These are phyloP conservation scores for Spilarctia lutea DNA, from an alignment of 2,888 invertebrate species.

Conservation along the genomic window DNA sequence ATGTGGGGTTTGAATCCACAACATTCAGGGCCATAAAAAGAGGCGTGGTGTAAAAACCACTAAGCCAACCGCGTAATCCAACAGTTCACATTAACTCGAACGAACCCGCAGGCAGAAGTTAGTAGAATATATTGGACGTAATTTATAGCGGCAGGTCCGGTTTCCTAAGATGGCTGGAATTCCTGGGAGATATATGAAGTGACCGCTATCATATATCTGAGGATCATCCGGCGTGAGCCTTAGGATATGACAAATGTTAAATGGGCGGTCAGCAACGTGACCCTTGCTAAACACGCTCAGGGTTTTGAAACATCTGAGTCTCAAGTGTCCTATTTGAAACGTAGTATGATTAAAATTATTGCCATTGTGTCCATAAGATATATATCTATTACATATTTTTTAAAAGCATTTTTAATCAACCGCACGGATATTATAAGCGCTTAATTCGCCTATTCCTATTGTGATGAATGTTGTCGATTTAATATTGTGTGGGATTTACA, in stretches of 20 bases:
- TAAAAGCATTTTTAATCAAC: too few relatives aligned
- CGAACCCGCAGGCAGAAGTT: neutral
- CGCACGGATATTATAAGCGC: too few relatives aligned
- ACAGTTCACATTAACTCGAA: neutral
- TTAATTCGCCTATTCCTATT: too few relatives aligned
- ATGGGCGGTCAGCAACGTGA: slow-evolving; percentile 3
- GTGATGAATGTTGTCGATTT: too few relatives aligned
- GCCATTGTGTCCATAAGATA: neutral
- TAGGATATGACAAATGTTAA: slow-evolving; percentile 2
- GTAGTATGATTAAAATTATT: neutral
- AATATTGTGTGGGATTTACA: too few relatives aligned
- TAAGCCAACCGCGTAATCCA: too few relatives aligned
- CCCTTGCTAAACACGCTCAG: neutral
- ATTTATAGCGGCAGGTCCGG: neutral
- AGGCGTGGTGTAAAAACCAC: too few relatives aligned
- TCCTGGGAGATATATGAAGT: slow-evolving; percentile 4
- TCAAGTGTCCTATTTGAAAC: neutral
- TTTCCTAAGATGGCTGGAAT: neutral
- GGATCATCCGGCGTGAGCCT: slow-evolving; percentile 7
- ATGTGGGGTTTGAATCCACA: too few relatives aligned
- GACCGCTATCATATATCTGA: neutral
- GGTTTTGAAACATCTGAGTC: neutral
- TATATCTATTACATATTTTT: too few relatives aligned
- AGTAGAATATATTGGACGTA: neutral
- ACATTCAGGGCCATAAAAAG: too few relatives aligned